Evolutionary conservation across 1,140 invertebrate genomes (phyloP), one percentile per base, ranked within the genome.

Genomic region (Pissodes strobi): DNA sequence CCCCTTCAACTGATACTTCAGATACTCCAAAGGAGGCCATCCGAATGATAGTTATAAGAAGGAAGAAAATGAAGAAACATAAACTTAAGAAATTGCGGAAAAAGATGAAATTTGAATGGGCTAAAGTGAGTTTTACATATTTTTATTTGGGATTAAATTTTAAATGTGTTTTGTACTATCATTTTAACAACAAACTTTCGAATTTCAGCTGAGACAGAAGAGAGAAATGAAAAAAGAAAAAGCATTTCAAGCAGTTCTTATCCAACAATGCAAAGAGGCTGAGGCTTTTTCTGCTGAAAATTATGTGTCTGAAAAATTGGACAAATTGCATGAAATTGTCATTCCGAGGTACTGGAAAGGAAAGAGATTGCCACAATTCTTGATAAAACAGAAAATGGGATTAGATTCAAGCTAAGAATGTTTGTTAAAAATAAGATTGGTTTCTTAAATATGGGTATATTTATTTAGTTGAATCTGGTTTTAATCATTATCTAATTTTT

Each of bases 21-120:
- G 84, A 86, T 66, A 91, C 88, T 72, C 83, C 61, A 18, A 74
- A 70, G 69, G 52, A 88, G 72, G 91, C 91, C 0, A 84, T 82
- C 0, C 79, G 88, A 48, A 74, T 94, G 30, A 88, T 94, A 70
- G 86, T 88, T 0, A 93, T 94, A 41, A 83, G 92, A 37, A 81
- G 85, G 41, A 85, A 83, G 30, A 95, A 95, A 79, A 94, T 95
- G 88, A 92, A 89, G 73, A 91, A 88, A 71, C 92, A 94, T 72
- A 91, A 94, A 75, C 80, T 90, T 38, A 88, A 75, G 72, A 95
- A 94, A 77, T 76, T 91, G 21, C 82, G 89, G 56, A 93, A 90
- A 73, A 86, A 79, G 62, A 91, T 92, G 88, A 88, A 87, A 70
- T 88, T 85, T 78, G 81, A 84, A 41, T 88, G 87, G 83, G 84